Evolutionary conservation across 2,113 vertebrate genomes (phyloP).

Genomic region (Podilymbus podiceps): DNA sequence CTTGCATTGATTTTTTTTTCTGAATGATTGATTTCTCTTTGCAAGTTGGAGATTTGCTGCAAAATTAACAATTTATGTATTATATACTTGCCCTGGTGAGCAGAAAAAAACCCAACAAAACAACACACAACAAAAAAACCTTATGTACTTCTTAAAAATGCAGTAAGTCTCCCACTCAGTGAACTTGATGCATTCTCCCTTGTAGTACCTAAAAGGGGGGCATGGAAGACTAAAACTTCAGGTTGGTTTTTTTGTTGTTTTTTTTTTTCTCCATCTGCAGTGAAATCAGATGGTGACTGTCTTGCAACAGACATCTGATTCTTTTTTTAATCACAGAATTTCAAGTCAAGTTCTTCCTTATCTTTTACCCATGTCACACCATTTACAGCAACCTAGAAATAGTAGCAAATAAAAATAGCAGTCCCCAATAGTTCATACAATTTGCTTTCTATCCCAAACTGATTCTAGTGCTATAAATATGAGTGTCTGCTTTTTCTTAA

Average conservation of each 20-base stretch:
- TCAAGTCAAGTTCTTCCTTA: neutral
- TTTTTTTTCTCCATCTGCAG: neutral
- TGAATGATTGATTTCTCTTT: conserved; percentile 12
- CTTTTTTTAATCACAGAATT: neutral
- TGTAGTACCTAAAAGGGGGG: neutral
- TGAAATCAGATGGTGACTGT: neutral
- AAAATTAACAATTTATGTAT: neutral
- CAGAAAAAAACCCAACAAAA: neutral
- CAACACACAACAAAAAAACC: neutral
- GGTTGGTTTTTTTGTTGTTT: neutral
- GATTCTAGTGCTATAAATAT: neutral
- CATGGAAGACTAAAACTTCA: neutral
- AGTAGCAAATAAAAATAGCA: neutral
- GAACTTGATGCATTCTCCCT: neutral
- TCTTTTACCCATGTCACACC: neutral
- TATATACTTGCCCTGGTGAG: neutral
- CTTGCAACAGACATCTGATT: neutral
- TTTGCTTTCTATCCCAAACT: neutral
- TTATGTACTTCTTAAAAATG: neutral
- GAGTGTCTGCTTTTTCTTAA: neutral
- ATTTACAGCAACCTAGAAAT: neutral
- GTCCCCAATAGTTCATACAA: neutral
- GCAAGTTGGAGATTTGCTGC: neutral
- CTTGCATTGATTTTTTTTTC: neutral
- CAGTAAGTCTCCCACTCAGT: neutral